A percentile compares a stretch with the other conserved stretches of the same genome.
phyloP scores from a whole-genome alignment of 2,888 invertebrate genomes.

The Amblyjoppa fuscipennis region DNA sequence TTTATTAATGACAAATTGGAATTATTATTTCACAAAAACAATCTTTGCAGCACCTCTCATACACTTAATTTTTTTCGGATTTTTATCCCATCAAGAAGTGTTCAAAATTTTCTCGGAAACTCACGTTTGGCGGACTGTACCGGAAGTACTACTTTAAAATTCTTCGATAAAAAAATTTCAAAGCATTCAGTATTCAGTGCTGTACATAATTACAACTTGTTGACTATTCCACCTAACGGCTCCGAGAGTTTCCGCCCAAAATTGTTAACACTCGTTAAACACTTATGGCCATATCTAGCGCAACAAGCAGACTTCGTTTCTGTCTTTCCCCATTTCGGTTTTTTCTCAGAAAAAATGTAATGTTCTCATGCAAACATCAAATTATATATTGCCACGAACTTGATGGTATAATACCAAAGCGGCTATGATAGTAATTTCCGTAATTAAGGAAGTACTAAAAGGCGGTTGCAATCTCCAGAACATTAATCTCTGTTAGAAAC shows the following conservation, averaged over 20 bases:
- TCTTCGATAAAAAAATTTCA: background rate
- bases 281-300: too few relatives aligned
- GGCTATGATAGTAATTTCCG: background rate
- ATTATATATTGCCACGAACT: background rate
- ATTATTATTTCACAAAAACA: too few relatives aligned
- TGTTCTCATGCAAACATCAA: background rate
- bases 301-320: background rate
- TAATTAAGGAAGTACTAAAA: background rate
- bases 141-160: background rate
- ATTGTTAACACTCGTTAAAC: background rate
- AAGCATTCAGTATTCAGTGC: background rate
- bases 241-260: background rate
- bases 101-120: too few relatives aligned
- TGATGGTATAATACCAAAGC: background rate
- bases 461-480: background rate
- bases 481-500: constrained; percentile 15
- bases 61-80: too few relatives aligned
- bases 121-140: too few relatives aligned
- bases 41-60: too few relatives aligned
- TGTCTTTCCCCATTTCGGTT: background rate
- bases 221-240: background rate
- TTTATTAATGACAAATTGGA: too few relatives aligned
- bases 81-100: too few relatives aligned
- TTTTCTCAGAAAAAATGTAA: background rate
- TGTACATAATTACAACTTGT: background rate